A percentile compares a stretch with the other conserved stretches of the same genome.
Conservation (phyloP, 2,888 invertebrate genomes). For the Noctua comes region DNA sequence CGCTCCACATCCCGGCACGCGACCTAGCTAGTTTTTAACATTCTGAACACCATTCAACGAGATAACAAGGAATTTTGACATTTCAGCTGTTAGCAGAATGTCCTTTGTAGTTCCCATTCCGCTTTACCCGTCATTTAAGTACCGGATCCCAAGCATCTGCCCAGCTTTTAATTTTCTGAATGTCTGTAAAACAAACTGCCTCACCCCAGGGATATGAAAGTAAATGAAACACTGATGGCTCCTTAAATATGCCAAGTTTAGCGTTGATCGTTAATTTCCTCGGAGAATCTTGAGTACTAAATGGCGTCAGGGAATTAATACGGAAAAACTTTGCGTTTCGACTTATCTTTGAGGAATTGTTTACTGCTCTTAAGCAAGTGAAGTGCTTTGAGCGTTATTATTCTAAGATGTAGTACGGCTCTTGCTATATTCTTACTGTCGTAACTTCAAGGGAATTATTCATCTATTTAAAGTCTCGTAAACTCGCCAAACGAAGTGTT, state of each 20-base stretch:
- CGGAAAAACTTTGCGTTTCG: constrained; percentile 61
- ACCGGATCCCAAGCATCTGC: constrained; percentile 65
- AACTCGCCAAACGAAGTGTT: constrained; percentile 38
- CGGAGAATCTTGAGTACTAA: constrained; percentile 74
- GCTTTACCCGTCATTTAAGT: constrained; percentile 63
- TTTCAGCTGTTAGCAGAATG: constrained; percentile 68
- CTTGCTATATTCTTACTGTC: constrained; percentile 33
- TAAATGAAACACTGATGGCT: constrained; percentile 78
- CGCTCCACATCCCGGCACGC: constrained; percentile 25
- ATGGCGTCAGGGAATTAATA: constrained; percentile 68
- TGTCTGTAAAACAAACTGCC: constrained; percentile 74
- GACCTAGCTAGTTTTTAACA: constrained; percentile 65
- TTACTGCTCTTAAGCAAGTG: constrained; percentile 41
- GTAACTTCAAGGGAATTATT: constrained; percentile 49
- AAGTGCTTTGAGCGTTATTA: constrained; percentile 35
- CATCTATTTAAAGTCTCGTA: constrained; percentile 47
- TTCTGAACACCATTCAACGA: constrained; percentile 68
- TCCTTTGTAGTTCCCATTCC: constrained; percentile 67
- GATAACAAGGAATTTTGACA: constrained; percentile 73
- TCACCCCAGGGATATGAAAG: constrained; percentile 69
- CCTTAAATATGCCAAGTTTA: constrained; percentile 76
- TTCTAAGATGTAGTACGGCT: constrained; percentile 21
- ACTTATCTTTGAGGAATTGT: constrained; percentile 52
- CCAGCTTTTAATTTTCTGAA: constrained; percentile 75
- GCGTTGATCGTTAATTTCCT: constrained; percentile 79